Evolutionary conservation across 2,888 invertebrate species (phyloP).

Genomic region (Tortrix viridana): DNA sequence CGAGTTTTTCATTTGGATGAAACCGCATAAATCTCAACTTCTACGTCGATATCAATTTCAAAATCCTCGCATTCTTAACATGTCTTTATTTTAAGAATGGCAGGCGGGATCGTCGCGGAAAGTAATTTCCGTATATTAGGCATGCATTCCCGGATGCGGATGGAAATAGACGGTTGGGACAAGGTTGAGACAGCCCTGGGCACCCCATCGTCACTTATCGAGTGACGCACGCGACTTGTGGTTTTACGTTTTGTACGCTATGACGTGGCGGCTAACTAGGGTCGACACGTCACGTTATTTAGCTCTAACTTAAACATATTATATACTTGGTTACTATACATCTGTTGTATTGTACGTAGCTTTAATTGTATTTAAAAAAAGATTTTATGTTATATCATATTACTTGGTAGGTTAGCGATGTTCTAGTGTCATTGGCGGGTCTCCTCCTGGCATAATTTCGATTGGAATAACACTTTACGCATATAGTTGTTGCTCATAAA

Average conservation of each 20-base stretch:
- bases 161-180: not conserved
- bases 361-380: too few species aligned
- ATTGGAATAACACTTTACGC: too few species aligned
- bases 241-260: constrained; percentile 12
- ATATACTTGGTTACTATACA: too few species aligned
- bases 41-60: not conserved
- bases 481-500: too few species aligned
- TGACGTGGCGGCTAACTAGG: not conserved
- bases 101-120: too few species aligned
- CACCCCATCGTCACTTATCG: not conserved
- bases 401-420: too few species aligned
- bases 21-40: not conserved
- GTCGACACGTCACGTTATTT: not conserved
- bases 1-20: not conserved
- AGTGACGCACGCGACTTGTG: constrained; percentile 12
- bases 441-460: too few species aligned
- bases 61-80: not conserved
- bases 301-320: too few species aligned
- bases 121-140: not conserved
- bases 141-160: not conserved
- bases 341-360: too few species aligned
- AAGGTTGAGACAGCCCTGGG: constrained; percentile 7
- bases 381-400: too few species aligned
- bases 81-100: not conserved
- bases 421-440: too few species aligned